Evolutionary conservation across 2,113 vertebrate genomes (phyloP).

Genomic region (Lamprologus sp.): DNA sequence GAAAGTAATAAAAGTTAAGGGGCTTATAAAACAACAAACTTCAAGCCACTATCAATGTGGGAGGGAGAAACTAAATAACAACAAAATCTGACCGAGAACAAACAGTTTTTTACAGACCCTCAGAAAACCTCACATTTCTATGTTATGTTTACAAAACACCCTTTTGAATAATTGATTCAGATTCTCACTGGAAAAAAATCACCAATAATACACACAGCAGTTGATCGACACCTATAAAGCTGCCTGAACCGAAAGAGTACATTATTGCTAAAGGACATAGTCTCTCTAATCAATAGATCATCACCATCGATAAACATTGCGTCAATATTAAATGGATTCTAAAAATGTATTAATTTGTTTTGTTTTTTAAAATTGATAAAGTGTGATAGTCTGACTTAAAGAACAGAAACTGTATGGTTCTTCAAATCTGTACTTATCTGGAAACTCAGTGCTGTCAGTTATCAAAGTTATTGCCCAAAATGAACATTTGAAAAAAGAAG

Average conservation of each 20-base stretch:
- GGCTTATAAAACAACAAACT: slow-evolving; percentile 26
- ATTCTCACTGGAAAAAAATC: neutral
- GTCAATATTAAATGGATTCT: neutral
- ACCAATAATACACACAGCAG: neutral
- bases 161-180: neutral
- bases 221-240: neutral
- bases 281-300: neutral
- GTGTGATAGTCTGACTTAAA: neutral
- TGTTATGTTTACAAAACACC: neutral
- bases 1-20: slow-evolving; percentile 31
- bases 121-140: neutral
- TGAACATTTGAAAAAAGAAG: neutral
- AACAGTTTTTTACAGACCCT: neutral
- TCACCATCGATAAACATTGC: neutral
- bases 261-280: neutral
- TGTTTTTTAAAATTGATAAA: neutral
- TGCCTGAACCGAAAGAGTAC: neutral
- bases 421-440: slow-evolving; percentile 2
- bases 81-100: neutral
- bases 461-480: slow-evolving; percentile 31
- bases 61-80: neutral
- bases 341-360: neutral
- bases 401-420: neutral
- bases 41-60: neutral
- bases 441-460: neutral